A percentile compares a stretch with the other conserved stretches of the same genome.
Conservation (phyloP, 2,797 vertebrate species). For the Pelodytes ibericus region DNA sequence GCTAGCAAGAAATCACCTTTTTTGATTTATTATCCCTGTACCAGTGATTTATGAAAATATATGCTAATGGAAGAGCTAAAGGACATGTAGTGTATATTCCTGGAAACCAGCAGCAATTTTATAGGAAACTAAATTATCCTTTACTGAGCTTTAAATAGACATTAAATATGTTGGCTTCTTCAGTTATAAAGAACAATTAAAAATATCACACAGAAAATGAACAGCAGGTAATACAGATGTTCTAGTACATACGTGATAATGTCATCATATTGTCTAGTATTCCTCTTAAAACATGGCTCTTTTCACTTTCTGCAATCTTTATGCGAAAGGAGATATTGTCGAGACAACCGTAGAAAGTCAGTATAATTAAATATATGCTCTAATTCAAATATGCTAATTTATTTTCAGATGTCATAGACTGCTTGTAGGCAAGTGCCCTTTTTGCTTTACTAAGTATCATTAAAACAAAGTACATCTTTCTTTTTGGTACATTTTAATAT, state of each 20-base stretch:
- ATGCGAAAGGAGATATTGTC: neutral
- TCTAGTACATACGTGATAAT: neutral
- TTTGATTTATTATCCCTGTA: neutral
- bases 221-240: conserved; percentile 2
- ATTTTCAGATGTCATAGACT: too few relatives aligned
- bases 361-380: neutral
- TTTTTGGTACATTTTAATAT: neutral
- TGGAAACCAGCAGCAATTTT: neutral
- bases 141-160: neutral
- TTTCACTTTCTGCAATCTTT: neutral
- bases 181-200: neutral
- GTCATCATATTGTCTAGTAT: neutral
- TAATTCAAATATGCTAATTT: neutral
- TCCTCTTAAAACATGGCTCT: neutral
- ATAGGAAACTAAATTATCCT: neutral
- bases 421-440: neutral
- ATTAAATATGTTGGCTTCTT: neutral
- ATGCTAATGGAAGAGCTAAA: neutral
- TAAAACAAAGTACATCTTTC: too few relatives aligned
- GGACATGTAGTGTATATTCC: neutral
- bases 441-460: too few relatives aligned
- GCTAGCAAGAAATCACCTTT: neutral
- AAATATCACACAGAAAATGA: neutral
- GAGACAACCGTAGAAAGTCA: neutral
- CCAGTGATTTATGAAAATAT: neutral